Percentiles rank a stretch among this genome's conserved stretches.
Evolutionary conservation across 2,888 invertebrate genomes (phyloP).

Genomic region (Euplagia quadripunctaria): DNA sequence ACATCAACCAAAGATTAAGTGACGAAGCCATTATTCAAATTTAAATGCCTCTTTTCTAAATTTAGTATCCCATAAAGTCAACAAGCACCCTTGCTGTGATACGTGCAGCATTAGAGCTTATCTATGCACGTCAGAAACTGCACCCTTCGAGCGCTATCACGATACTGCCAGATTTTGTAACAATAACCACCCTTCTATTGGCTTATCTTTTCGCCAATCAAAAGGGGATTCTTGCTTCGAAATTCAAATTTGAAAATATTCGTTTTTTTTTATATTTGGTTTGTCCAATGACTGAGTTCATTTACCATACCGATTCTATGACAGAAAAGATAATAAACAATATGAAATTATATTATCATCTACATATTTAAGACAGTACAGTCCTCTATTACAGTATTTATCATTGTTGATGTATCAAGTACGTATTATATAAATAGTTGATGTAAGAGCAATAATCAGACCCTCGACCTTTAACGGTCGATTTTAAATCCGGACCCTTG

Average conservation of each 20-base stretch:
- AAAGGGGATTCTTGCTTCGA: constrained; percentile 65
- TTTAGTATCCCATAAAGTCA: constrained; percentile 76
- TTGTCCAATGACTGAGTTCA: not conserved
- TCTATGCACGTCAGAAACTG: constrained; percentile 74
- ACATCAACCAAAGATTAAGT: constrained; percentile 46
- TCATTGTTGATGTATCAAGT: too few relatives aligned
- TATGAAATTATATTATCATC: too few relatives aligned
- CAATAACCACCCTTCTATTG: constrained; percentile 71
- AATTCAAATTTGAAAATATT: constrained; percentile 54
- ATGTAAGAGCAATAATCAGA: too few relatives aligned
- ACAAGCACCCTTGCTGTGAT: constrained; percentile 66
- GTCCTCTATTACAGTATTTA: too few relatives aligned
- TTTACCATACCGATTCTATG: too few relatives aligned
- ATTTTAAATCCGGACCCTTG: too few relatives aligned
- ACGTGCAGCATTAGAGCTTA: constrained; percentile 76
- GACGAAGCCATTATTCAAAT: constrained; percentile 67
- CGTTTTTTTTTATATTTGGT: not conserved
- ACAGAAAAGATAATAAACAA: too few relatives aligned
- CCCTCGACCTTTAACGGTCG: too few relatives aligned
- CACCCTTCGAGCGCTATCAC: constrained; percentile 79
- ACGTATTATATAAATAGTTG: too few relatives aligned
- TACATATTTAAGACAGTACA: too few relatives aligned
- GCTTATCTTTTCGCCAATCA: constrained; percentile 79
- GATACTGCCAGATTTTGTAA: constrained; percentile 81
- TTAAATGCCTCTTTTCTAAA: constrained; percentile 62